phyloP scores from a whole-genome alignment of 2,888 invertebrate species.

The Scaptodrosophila latifasciaeformis region DNA sequence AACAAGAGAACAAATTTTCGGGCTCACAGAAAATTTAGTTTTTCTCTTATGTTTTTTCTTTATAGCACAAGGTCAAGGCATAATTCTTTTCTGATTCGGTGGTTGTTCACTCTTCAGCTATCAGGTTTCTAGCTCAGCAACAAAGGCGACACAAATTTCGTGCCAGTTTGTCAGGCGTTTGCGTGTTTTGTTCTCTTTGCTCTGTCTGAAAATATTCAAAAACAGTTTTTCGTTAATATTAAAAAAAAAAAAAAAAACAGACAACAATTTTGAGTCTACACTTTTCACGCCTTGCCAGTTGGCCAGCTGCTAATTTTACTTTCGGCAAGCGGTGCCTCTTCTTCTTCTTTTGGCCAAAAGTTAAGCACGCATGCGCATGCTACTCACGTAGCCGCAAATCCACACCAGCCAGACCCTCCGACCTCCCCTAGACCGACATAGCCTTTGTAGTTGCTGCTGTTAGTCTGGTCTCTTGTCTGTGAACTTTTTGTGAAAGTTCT shows the following conservation, averaged over 20 bases:
- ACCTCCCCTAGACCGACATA: neutral
- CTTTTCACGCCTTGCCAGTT: constrained; percentile 38
- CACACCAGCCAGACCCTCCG: constrained; percentile 1
- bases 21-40: no score
- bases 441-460: neutral
- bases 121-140: neutral
- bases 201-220: constrained; percentile 37
- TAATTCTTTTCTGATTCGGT: constrained; percentile 34
- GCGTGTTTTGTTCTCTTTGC: constrained; percentile 30
- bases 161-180: constrained; percentile 42
- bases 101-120: neutral
- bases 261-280: constrained; percentile 9
- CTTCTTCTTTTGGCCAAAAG: constrained; percentile 5
- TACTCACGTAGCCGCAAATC: constrained; percentile 48
- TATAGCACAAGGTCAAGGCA: constrained; percentile 56
- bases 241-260: no score
- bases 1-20: no score
- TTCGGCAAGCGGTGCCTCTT: constrained; percentile 31
- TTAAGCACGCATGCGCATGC: constrained; percentile 44
- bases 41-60: no score
- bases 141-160: constrained; percentile 56
- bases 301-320: constrained; percentile 52
- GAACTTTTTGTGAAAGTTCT: constrained; percentile 62
- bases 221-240: no score
- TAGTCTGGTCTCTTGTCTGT: constrained; percentile 27